phyloP scores from a whole-genome alignment of 2,888 invertebrate species.

The Machimus atricapillus region DNA sequence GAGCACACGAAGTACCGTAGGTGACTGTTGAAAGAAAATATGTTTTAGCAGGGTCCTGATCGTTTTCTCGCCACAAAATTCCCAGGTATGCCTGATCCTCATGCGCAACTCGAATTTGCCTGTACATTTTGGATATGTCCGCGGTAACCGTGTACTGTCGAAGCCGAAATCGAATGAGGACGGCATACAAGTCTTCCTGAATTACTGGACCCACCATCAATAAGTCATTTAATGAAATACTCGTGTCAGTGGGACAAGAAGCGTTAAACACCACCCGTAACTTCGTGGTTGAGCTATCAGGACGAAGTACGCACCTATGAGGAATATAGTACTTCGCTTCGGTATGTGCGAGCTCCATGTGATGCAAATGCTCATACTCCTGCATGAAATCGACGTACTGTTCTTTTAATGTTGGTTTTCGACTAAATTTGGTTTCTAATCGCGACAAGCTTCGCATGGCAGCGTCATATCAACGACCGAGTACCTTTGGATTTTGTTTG shows the following conservation, averaged over 20 bases:
- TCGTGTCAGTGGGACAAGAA: not conserved
- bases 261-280: not conserved
- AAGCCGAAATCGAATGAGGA: not conserved
- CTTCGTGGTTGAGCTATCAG: not conserved
- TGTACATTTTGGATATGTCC: not conserved
- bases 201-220: not conserved
- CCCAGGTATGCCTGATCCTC: too few species aligned
- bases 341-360: not conserved
- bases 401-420: not conserved
- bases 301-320: not conserved
- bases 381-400: not conserved
- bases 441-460: not conserved
- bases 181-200: not conserved
- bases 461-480: not conserved
- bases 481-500: not conserved
- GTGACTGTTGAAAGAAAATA: too few species aligned
- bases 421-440: not conserved
- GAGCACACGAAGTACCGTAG: too few species aligned
- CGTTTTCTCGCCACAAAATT: too few species aligned
- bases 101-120: not conserved
- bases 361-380: not conserved
- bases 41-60: too few species aligned
- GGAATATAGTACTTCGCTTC: not conserved
- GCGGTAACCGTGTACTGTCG: not conserved
- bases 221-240: not conserved